Evolutionary conservation across 2,888 invertebrate genomes (phyloP).

Genomic region (Amaurobius ferox): DNA sequence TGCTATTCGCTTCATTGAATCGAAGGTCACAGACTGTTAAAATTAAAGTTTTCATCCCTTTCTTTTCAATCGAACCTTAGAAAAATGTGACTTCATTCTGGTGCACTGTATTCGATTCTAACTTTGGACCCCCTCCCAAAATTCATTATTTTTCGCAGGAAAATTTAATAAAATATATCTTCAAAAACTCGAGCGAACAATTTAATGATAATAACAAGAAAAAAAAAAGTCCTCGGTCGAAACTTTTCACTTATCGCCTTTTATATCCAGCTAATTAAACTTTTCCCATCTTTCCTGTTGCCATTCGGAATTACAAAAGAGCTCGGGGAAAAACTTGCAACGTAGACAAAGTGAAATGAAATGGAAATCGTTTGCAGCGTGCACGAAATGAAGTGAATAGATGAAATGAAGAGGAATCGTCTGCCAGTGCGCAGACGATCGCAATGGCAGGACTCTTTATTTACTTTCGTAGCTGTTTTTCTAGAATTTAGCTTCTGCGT

Average conservation of each 20-base stretch:
- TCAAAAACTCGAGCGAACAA: not conserved
- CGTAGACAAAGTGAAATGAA: conserved; percentile 16
- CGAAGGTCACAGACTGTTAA: too few species aligned
- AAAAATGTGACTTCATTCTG: too few species aligned
- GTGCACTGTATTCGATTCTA: too few species aligned
- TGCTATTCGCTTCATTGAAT: too few species aligned
- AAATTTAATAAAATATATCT: conserved; percentile 5
- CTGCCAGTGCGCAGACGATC: not conserved
- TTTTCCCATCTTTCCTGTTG: conserved; percentile 10
- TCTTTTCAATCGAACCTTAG: too few species aligned
- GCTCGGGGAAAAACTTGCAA: not conserved
- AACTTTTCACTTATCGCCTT: conserved; percentile 59
- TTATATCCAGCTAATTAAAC: conserved; percentile 68
- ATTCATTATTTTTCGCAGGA: not conserved
- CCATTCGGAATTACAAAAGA: conserved; percentile 8
- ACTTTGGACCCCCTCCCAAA: too few species aligned
- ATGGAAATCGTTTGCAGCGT: conserved; percentile 12
- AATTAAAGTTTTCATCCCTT: too few species aligned
- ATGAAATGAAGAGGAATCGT: conserved; percentile 15
- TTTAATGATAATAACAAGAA: conserved; percentile 13
- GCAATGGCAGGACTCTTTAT: not conserved
- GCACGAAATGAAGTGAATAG: conserved; percentile 16
- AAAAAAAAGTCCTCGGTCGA: not conserved
- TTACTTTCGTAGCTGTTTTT: conserved; percentile 9
- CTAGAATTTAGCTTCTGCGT: conserved; percentile 17